phyloP scores from a whole-genome alignment of 2,113 vertebrate species.

The Benitochromis conjunctus region DNA sequence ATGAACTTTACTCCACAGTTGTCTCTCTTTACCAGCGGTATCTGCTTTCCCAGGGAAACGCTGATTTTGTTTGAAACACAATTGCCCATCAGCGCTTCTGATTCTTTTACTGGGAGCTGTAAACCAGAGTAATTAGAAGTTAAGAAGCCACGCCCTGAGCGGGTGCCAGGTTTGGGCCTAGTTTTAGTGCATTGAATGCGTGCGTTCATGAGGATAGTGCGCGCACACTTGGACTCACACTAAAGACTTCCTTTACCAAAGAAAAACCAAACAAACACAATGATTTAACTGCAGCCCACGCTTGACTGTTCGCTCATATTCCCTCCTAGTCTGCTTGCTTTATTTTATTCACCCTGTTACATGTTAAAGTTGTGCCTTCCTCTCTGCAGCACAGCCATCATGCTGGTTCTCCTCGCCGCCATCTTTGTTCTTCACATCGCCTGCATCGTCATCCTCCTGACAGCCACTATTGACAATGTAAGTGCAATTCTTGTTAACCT shows the following conservation, averaged over 20 bases:
- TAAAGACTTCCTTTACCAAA: neutral
- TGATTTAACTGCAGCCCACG: neutral
- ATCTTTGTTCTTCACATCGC: slow-evolving; percentile 68
- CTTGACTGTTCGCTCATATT: neutral
- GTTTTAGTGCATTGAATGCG: neutral
- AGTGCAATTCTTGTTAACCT: neutral
- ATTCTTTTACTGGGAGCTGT: neutral
- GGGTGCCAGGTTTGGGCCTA: slow-evolving; percentile 18
- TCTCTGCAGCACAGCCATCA: slow-evolving; percentile 54
- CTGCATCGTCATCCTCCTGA: slow-evolving; percentile 58
- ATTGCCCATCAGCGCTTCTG: neutral
- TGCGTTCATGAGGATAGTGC: neutral
- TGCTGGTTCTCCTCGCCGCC: slow-evolving; percentile 69
- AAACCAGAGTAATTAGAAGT: slow-evolving; percentile 41
- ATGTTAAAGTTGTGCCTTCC: neutral
- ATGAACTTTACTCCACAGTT: neutral
- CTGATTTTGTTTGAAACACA: neutral
- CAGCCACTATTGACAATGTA: slow-evolving; percentile 69
- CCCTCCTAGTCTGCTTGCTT: neutral
- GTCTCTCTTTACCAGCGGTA: neutral
- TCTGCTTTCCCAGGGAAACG: neutral
- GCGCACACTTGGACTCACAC: neutral
- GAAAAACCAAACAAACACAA: neutral
- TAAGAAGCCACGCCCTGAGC: slow-evolving; percentile 45
- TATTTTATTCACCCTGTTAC: neutral